Evolutionary conservation across 2,888 invertebrate genomes (phyloP).

Genomic region (Limenitis camilla): DNA sequence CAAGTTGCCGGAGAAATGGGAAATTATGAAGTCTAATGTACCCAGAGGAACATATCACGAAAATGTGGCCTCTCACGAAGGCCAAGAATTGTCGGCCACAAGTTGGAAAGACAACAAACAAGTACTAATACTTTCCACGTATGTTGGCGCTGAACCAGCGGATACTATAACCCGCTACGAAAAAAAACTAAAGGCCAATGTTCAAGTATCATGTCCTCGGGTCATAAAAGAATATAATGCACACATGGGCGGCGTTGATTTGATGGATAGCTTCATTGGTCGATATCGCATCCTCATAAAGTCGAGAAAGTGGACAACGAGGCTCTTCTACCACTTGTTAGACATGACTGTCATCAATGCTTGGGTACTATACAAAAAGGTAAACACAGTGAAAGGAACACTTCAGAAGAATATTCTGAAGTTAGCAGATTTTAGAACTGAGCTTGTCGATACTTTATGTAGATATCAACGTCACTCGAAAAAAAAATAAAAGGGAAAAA

Average conservation of each 20-base stretch:
- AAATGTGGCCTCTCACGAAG: slow-evolving; percentile 32
- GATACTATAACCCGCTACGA: slow-evolving; percentile 31
- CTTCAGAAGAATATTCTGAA: too few relatives aligned
- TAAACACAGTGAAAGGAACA: slow-evolving; percentile 32
- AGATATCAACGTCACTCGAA: slow-evolving; percentile 31
- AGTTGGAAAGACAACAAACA: slow-evolving; percentile 38
- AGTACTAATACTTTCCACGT: slow-evolving; percentile 33
- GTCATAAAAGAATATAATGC: slow-evolving; percentile 32
- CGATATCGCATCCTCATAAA: slow-evolving; percentile 34
- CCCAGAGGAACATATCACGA: slow-evolving; percentile 34
- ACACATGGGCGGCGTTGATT: slow-evolving; percentile 26
- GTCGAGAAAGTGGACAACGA: slow-evolving; percentile 32
- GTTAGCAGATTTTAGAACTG: too few relatives aligned
- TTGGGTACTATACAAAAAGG: slow-evolving; percentile 36
- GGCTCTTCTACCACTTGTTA: slow-evolving; percentile 34
- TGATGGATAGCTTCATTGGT: slow-evolving; percentile 33
- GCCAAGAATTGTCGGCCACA: slow-evolving; percentile 29
- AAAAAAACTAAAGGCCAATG: slow-evolving; percentile 32
- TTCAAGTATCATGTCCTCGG: slow-evolving; percentile 33
- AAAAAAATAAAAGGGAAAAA: slow-evolving; percentile 34
- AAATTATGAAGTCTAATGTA: slow-evolving; percentile 33
- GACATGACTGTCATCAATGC: slow-evolving; percentile 37
- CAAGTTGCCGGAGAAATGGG: slow-evolving; percentile 33
- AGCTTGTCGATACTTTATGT: too few relatives aligned
- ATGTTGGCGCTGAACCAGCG: slow-evolving; percentile 36